phyloP scores from a whole-genome alignment of 2,888 invertebrate genomes.

The Disparrhopalites patrizii region DNA sequence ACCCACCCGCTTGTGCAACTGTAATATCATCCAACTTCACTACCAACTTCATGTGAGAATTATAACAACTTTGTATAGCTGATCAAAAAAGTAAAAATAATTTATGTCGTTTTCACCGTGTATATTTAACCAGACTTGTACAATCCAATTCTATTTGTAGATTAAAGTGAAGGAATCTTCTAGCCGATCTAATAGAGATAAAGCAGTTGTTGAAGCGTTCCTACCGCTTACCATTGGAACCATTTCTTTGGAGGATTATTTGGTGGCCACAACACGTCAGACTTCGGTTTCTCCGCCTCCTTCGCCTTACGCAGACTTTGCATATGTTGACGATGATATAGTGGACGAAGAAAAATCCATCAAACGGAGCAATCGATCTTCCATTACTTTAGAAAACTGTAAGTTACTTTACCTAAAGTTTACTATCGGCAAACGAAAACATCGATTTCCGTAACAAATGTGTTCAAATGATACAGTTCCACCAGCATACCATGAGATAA shows the following conservation, averaged over 20 bases:
- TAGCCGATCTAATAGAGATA: slow-evolving; percentile 9
- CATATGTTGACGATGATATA: slow-evolving; percentile 23
- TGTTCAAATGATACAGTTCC: slow-evolving; percentile 11
- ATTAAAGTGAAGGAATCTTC: slow-evolving; percentile 25
- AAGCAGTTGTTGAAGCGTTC: slow-evolving; percentile 17
- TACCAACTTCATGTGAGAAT: slow-evolving; percentile 24
- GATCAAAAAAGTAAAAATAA: too few species aligned
- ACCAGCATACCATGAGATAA: slow-evolving; percentile 19
- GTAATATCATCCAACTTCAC: slow-evolving; percentile 19
- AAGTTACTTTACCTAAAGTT: too few species aligned
- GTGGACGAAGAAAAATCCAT: slow-evolving; percentile 19
- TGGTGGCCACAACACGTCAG: neutral
- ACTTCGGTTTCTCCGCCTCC: slow-evolving; percentile 17
- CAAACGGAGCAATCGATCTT: neutral
- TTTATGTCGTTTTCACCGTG: too few species aligned
- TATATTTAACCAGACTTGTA: too few species aligned
- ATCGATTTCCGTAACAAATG: neutral
- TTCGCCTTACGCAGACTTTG: slow-evolving; percentile 22
- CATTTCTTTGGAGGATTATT: slow-evolving; percentile 15
- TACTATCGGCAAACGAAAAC: neutral
- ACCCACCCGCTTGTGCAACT: slow-evolving; percentile 6
- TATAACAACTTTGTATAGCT: too few species aligned
- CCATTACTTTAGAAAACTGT: slow-evolving; percentile 16
- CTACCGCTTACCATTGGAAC: slow-evolving; percentile 18
- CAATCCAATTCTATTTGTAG: too few species aligned